Base-by-base conservation (phyloP, 2,113 vertebrate genomes). In the Halcyon malimbica region DNA sequence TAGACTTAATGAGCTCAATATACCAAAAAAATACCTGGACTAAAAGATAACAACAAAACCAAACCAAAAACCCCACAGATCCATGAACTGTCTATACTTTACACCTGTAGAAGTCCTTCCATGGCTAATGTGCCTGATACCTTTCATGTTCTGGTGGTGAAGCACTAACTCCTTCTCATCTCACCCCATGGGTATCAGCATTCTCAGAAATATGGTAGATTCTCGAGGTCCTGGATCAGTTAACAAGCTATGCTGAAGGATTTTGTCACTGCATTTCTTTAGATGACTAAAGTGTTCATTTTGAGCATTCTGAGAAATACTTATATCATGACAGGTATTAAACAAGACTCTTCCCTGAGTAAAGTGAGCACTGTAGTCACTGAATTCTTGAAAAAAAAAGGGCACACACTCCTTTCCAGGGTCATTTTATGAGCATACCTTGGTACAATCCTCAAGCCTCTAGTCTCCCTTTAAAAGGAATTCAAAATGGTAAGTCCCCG, bases 321-420 rank as follows among this genome's bases (percentile, higher is more conserved):
- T 46, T 23, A 82, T 37, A 25, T n/a, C 1, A 1, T 41, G 28
- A 59, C 8, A 64, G 18, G 3, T 90, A 75, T 78, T 75, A 50
- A 90, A 67, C 3, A 63, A 84, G 20, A 78, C 53, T 84, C 31
- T 48, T 67, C 26, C 21, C 4, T 2, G 2, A 21, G 9, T 35
- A 46, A 81, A 12, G 7, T 42, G 21, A 60, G 8, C 28, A 60
- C 28, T 20, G 14, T 18, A n/a, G 65, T 26, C 48, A 59, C 33
- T 15, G 14, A 88, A 59, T 9, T 33, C 2, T 0, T 16, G n/a
- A 19, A 18, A 73, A 63, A 54, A 65, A 37, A 7, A 54, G 3
- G 15, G 67, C 8, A 75, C 1, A 37, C 8, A 33, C 10, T 69
- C 0, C 0, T 62, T 62, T 7, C 10, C 23, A 42, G 31, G 4